A percentile compares a stretch with the other conserved stretches of the same genome.
Evolutionary conservation across 2,888 invertebrate genomes (phyloP).

Genomic region (Cephalotes varians): DNA sequence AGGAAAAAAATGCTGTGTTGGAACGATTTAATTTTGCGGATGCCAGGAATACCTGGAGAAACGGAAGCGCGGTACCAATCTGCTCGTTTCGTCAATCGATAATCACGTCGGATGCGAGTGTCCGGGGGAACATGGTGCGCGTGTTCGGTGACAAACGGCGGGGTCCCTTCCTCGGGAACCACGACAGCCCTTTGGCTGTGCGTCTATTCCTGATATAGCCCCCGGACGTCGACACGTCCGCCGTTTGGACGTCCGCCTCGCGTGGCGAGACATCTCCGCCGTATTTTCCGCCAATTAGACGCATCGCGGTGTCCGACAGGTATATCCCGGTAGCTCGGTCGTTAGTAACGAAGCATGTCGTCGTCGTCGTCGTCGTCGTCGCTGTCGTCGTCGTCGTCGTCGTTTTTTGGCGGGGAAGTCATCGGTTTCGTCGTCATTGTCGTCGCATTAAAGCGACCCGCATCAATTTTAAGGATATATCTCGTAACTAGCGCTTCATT

Average conservation of each 20-base stretch:
- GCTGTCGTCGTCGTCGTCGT: conserved; percentile 9
- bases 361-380: conserved; percentile 42
- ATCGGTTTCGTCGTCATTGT: conserved; percentile 32
- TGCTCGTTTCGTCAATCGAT: conserved; percentile 20
- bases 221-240: conserved; percentile 61
- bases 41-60: background rate
- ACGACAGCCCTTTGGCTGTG: conserved; percentile 25
- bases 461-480: conserved; percentile 29
- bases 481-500: background rate
- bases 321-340: conserved; percentile 72
- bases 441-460: conserved; percentile 32
- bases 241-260: conserved; percentile 70
- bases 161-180: background rate
- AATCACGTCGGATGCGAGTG: conserved; percentile 15
- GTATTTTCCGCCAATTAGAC: conserved; percentile 83
- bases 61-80: background rate
- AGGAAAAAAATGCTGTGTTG: background rate
- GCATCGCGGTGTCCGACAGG: conserved; percentile 73
- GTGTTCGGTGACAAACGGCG: conserved; percentile 52
- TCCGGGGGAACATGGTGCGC: background rate
- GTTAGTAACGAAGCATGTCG: conserved; percentile 71
- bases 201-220: conserved; percentile 60
- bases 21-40: conserved; percentile 4
- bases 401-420: no score
- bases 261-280: conserved; percentile 68